Base-by-base conservation (phyloP, 2,797 vertebrate genomes). In the Eupleurogrammus muticus region DNA sequence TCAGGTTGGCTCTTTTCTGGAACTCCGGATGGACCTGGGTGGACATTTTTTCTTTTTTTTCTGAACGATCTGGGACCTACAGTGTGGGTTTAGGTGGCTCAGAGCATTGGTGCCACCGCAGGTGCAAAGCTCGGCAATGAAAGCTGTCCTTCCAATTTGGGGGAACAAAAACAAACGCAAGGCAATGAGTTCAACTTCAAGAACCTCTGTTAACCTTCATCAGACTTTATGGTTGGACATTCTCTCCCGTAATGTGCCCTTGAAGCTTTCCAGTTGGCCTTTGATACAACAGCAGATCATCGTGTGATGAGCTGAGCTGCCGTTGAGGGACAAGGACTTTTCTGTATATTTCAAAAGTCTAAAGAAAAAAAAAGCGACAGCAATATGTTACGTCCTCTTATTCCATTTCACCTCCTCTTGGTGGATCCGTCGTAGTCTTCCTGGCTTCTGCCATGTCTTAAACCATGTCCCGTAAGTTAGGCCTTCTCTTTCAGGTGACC, bases 21-120 rank as follows among this genome's bases (percentile, higher is more conserved):
- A 24, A 78, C 59, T 93, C 88, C 66, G 83, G 70, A 28, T 87
- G 79, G 46, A 91, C 77, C 70, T 93, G 86, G 3, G 89, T 73
- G 9, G 92, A 91, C 93, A 94, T 28, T 28, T 28, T 28, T 28
- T 28, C 28, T 28, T 28, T n/a, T n/a, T 92, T 58, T 77, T 84
- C 0, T 23, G 21, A 34, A 23, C 2, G 9, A 23, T 49, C 5
- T 4, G 16, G 21, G 48, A 50, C 50, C 17, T 35, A 3, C 4
- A 38, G 50, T 53, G 19, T 11, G 11, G 51, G 54, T 23, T 28
- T 21, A 32, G 17, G 17, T n/a, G 9, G 35, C 14, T 51, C 58
- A 35, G 11, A 54, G 23, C 35, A 44, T 17, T n/a, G 28, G 47
- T 34, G 36, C 34, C 13, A 5, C 47, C 34, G 56, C 23, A 13